phyloP scores from a whole-genome alignment of 2,113 vertebrate genomes.

The Colius striatus region DNA sequence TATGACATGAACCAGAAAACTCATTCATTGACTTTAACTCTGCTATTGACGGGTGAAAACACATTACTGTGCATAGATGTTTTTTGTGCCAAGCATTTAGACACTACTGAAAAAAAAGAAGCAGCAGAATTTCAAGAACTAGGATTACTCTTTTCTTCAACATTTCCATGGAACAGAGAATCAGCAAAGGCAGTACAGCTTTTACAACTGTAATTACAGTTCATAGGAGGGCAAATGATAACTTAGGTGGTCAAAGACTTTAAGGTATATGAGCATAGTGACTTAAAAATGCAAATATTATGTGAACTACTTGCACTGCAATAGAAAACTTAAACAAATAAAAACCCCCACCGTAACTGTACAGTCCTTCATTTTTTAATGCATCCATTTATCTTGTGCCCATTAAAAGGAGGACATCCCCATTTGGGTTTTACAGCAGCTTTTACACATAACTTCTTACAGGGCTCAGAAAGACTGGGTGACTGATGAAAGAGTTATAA shows the following conservation, averaged over 20 bases:
- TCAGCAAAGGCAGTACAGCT: not conserved
- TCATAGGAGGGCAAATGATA: not conserved
- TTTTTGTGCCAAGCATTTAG: not conserved
- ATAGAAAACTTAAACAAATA: rapidly evolving
- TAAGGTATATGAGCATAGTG: not conserved
- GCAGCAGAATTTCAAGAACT: not conserved
- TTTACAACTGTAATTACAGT: not conserved
- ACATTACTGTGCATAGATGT: not conserved
- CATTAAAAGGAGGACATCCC: not conserved
- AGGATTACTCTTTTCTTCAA: not conserved
- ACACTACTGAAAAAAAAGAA: not conserved
- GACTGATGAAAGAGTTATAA: not conserved
- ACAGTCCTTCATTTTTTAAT: not conserved
- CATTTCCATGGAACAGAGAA: not conserved
- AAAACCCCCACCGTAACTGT: rapidly evolving
- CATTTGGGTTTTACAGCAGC: not conserved
- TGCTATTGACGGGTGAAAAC: not conserved
- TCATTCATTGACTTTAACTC: not conserved
- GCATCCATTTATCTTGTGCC: not conserved
- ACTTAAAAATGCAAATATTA: not conserved
- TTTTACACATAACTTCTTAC: not conserved
- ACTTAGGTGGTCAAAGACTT: not conserved
- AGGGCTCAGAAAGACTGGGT: not conserved
- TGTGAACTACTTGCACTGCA: not conserved
- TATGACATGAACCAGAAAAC: not conserved